These are phyloP conservation scores for Trichopria drosophilae DNA, from an alignment of 2,888 invertebrate species.

Conservation along the genomic window DNA sequence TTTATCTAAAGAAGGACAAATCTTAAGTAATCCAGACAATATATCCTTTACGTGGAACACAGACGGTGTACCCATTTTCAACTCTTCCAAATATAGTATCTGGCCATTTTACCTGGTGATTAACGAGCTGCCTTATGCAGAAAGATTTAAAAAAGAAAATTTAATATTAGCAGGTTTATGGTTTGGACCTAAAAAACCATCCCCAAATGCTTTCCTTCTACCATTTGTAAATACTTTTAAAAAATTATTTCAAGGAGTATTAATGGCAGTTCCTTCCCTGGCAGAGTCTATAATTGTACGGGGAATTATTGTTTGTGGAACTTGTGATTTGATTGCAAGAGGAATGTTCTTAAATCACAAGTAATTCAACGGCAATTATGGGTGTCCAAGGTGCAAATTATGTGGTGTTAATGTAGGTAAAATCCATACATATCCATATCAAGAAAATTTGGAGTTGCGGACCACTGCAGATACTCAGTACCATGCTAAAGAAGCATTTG, in stretches of 20 bases:
- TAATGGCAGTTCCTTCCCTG: neutral
- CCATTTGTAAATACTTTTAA: conserved; percentile 1
- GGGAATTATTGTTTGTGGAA: conserved; percentile 1
- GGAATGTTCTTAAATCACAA: conserved; percentile 4
- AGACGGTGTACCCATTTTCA: conserved; percentile 29
- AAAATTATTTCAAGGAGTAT: conserved; percentile 1
- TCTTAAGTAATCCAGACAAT: conserved; percentile 22
- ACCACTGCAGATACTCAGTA: neutral
- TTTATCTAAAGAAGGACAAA: conserved; percentile 5
- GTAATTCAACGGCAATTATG: conserved; percentile 3
- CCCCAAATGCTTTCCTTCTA: conserved; percentile 1
- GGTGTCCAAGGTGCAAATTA: conserved; percentile 10
- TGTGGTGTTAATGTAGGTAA: neutral
- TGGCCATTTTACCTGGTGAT: conserved; percentile 22
- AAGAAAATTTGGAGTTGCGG: conserved; percentile 5
- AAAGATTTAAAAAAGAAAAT: conserved; percentile 9
- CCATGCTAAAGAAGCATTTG: conserved; percentile 4
- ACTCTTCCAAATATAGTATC: conserved; percentile 26
- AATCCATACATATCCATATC: conserved; percentile 10
- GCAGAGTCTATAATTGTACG: neutral
- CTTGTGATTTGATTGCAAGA: conserved; percentile 15
- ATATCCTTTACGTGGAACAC: conserved; percentile 32
- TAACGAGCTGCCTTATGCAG: conserved; percentile 19
- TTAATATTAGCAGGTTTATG: conserved; percentile 7
- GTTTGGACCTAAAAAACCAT: conserved; percentile 8